Conservation (phyloP, 2,113 vertebrate species). For the Platichthys stellatus region DNA sequence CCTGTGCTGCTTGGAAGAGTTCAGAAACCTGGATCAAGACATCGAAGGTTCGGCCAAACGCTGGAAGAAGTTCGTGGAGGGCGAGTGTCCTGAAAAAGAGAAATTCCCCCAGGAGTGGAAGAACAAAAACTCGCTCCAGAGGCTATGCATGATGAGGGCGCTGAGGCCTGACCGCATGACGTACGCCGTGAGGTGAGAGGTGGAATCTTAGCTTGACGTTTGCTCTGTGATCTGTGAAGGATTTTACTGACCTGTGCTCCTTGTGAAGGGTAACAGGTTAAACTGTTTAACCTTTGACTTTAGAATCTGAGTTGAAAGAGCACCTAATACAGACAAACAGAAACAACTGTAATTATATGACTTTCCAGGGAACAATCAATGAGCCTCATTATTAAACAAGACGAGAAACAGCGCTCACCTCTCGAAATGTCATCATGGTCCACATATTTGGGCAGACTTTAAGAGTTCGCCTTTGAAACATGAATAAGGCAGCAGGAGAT, state of each 20-base stretch:
- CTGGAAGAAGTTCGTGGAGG: slow-evolving; percentile 96
- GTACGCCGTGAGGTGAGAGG: slow-evolving; percentile 86
- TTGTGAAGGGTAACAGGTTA: slow-evolving; percentile 31
- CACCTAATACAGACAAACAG: background rate
- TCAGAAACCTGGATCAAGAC: slow-evolving; percentile 91
- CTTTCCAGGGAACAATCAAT: slow-evolving; percentile 7
- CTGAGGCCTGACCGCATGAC: slow-evolving; percentile 89
- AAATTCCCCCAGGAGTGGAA: slow-evolving; percentile 98
- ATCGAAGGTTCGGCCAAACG: slow-evolving; percentile 93
- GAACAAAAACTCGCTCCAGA: slow-evolving; percentile 90
- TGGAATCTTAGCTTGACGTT: slow-evolving; percentile 4
- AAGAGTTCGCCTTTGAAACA: no score
- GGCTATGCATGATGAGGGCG: slow-evolving; percentile 89
- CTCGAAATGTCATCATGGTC: background rate
- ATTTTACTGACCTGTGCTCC: slow-evolving; percentile 13
- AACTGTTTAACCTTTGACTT: slow-evolving; percentile 42
- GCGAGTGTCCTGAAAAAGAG: slow-evolving; percentile 93
- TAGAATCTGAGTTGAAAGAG: background rate
- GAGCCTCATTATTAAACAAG: slow-evolving; percentile 9
- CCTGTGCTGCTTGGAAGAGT: slow-evolving; percentile 91
- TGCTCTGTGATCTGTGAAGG: slow-evolving; percentile 32
- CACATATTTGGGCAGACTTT: no score
- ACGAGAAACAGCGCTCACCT: background rate
- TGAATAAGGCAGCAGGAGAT: no score
- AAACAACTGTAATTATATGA: background rate